Conservation (phyloP, 2,113 vertebrate genomes). For the Noctilio leporinus region DNA sequence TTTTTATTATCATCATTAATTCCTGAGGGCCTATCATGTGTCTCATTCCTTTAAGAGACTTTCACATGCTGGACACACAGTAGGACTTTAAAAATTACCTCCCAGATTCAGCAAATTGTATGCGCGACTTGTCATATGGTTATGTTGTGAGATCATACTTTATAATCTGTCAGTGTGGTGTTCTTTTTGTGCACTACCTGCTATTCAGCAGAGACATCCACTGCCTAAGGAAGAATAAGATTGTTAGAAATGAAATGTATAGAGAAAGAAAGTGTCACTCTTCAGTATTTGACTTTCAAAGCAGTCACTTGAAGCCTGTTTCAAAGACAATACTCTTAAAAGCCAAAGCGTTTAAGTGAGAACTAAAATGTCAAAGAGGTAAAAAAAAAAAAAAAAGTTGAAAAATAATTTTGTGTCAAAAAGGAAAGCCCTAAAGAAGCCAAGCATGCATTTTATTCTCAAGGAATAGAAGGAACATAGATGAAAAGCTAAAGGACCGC, state of each 20-base stretch:
- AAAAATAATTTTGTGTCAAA: conserved; percentile 33
- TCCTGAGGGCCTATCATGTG: not conserved
- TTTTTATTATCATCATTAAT: not conserved
- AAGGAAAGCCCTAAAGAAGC: conserved; percentile 39
- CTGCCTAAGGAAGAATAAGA: conserved; percentile 41
- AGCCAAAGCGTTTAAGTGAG: conserved; percentile 33
- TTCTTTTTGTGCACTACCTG: not conserved
- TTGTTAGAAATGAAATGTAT: not conserved
- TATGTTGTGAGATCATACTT: conserved; percentile 30
- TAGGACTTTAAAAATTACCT: not conserved
- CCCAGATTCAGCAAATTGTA: not conserved
- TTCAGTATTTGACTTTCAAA: conserved; percentile 63
- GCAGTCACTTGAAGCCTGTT: conserved; percentile 53
- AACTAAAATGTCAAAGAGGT: conserved; percentile 56
- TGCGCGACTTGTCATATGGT: not conserved
- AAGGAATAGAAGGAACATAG: not conserved
- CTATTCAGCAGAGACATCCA: conserved; percentile 49
- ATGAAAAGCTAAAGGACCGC: not conserved
- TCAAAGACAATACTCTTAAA: conserved; percentile 64
- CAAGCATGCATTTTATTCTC: conserved; percentile 42
- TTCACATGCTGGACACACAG: not conserved
- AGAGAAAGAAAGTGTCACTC: conserved; percentile 33
- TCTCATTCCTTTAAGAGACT: not conserved
- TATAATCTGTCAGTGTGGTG: not conserved
- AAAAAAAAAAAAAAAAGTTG: not conserved